A percentile compares a stretch with the other conserved stretches of the same genome.
Conservation (phyloP, 2,113 vertebrate genomes). For the Seriola dumerili region DNA sequence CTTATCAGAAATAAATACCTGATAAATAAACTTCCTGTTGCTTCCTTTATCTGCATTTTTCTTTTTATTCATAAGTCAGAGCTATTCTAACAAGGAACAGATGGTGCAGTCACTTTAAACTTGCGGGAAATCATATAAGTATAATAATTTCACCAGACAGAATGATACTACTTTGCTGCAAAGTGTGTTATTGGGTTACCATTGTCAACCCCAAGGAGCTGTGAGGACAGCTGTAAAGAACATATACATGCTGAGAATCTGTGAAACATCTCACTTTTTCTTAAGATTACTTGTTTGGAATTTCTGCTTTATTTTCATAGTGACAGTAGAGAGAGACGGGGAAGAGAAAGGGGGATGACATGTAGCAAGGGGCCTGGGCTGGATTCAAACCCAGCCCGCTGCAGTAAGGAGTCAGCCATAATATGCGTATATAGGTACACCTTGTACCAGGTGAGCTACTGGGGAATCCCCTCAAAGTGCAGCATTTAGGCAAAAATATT, state of each 20-base stretch:
- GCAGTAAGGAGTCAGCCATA: too few species aligned
- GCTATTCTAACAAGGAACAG: constrained; percentile 22
- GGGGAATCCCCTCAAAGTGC: neutral
- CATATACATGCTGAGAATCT: too few species aligned
- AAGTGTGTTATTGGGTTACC: neutral
- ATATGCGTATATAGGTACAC: too few species aligned
- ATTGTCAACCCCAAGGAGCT: neutral
- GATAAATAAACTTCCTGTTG: neutral
- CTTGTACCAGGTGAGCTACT: too few species aligned
- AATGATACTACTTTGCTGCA: neutral
- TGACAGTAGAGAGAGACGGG: too few species aligned
- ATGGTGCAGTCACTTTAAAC: constrained; percentile 3
- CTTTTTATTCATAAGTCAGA: constrained; percentile 2
- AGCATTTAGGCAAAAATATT: constrained; percentile 2
- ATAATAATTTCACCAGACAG: constrained; percentile 12
- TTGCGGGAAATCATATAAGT: constrained; percentile 25
- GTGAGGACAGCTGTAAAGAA: neutral
- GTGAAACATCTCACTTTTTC: too few species aligned
- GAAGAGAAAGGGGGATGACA: too few species aligned
- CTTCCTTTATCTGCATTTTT: neutral
- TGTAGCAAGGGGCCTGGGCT: too few species aligned
- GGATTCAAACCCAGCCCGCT: too few species aligned
- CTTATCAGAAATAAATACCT: constrained; percentile 23
- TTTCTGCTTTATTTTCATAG: too few species aligned
- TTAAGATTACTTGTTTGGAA: too few species aligned